A percentile compares a stretch with the other conserved stretches of the same genome.
phyloP scores from a whole-genome alignment of 2,797 vertebrate species.

The Urophycis tenuis region DNA sequence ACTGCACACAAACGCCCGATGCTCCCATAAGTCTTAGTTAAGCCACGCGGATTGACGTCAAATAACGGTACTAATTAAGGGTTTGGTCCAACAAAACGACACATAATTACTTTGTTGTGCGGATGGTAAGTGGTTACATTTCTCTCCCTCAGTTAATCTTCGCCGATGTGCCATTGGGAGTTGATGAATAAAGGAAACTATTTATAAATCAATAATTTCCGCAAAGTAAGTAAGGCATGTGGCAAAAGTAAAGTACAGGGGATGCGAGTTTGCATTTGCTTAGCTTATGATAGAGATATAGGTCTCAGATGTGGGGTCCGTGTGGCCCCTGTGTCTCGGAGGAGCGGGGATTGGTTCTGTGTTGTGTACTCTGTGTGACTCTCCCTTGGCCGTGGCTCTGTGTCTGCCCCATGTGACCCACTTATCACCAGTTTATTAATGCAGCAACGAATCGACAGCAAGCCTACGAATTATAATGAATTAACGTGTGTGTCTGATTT shows the following conservation, averaged over 20 bases:
- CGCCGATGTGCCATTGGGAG: neutral
- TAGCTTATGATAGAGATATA: neutral
- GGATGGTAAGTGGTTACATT: neutral
- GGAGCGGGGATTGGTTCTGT: neutral
- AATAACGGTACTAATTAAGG: neutral
- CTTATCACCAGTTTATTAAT: conserved; percentile 8
- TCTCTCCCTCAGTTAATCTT: neutral
- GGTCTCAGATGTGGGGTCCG: neutral
- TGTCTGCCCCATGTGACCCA: conserved; percentile 14
- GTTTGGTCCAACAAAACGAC: neutral
- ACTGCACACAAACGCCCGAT: neutral
- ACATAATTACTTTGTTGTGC: neutral
- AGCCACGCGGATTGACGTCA: neutral
- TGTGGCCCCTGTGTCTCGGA: neutral
- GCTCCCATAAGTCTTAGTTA: neutral
- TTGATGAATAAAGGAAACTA: neutral
- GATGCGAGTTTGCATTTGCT: neutral
- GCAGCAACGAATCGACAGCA: neutral
- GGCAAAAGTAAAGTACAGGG: neutral
- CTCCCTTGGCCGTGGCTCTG: conserved; percentile 34
- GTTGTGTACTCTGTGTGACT: conserved; percentile 21
- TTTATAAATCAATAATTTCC: neutral
- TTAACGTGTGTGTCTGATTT: conserved; percentile 16
- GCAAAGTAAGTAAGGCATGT: neutral
- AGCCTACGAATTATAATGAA: neutral